Evolutionary conservation across 2,797 vertebrate species (phyloP).

Genomic region (Pempheris klunzingeri): DNA sequence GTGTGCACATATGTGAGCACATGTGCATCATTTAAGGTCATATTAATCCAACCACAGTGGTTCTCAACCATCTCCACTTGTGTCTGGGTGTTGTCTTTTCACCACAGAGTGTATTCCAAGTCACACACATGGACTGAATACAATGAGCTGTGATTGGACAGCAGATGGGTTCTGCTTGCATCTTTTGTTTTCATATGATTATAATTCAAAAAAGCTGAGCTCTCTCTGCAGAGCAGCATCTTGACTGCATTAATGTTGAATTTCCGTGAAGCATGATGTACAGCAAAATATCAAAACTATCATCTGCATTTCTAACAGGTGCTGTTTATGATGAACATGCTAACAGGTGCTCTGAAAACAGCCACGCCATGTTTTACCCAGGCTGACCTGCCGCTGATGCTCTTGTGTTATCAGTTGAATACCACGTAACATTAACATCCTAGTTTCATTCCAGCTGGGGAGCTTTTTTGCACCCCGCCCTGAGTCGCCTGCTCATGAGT

Average conservation of each 20-base stretch:
- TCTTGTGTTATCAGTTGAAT: no score
- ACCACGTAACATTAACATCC: no score
- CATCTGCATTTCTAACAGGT: background rate
- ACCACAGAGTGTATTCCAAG: conserved; percentile 16
- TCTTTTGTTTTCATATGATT: conserved; percentile 8
- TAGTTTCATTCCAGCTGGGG: no score
- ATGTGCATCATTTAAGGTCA: no score
- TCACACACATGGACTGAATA: conserved; percentile 12
- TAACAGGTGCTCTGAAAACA: conserved; percentile 3
- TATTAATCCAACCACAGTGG: no score
- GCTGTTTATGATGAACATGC: conserved; percentile 1
- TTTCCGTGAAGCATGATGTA: conserved; percentile 19
- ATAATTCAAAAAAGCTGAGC: conserved; percentile 22
- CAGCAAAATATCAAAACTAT: conserved; percentile 7
- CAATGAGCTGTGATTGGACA: background rate
- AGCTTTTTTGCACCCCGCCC: no score
- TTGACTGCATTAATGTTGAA: conserved; percentile 29
- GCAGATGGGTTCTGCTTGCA: conserved; percentile 12
- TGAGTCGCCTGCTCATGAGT: no score
- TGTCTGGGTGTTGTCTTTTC: conserved; percentile 8
- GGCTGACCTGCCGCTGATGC: no score
- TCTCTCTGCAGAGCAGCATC: conserved; percentile 16
- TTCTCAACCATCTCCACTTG: no score
- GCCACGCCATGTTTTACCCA: background rate
- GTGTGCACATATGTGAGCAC: no score